Base-by-base conservation (phyloP, 1,140 invertebrate species). In the Whitmania pigra region DNA sequence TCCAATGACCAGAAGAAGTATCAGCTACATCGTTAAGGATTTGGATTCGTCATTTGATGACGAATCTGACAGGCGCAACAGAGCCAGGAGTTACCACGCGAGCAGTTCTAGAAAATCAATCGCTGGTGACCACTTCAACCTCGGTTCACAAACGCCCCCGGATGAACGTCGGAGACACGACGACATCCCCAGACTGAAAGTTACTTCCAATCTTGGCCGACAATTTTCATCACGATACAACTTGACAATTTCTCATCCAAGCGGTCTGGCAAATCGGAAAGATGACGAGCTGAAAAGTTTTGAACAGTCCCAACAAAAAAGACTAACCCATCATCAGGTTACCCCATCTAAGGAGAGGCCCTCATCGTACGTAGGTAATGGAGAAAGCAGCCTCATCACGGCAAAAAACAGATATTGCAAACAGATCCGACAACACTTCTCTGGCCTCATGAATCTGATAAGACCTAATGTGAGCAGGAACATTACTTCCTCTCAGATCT, bases 201-300 rank as follows among this genome's bases (percentile, higher is more conserved):
- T 31, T 13, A 13, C 1, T 31, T 25, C 22, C 57, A 63, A 63
- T 25, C 29, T 31, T 7, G 22, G 29, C 11, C 7, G 11, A 13
- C 22, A 63, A 25, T 63, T 63, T 63, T 63, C 57, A 63, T 63
- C 57, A 31, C 29, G 22, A 22, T 22, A 25, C 57, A 63, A 63
- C 57, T 63, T 63, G 57, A 63, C 57, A 22, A 63, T 63, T 31
- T 25, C 22, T 31, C 57, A 63, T n/a, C 57, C 11, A n/a, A 13
- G 9, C 57, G 57, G 11, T 63, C 22, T 13, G 11, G 29, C 9
- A 22, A 25, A 63, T 18, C 22, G 22, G 22, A 31, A 63, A 63
- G 18, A 13, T 13, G 29, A 63, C 15, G 57, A 63, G 6, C 29
- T 31, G 11, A 63, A 63, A 11, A 22, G 9, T 13, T 13, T 7